Percentiles rank a stretch among this genome's conserved stretches.
These are phyloP conservation scores for Morus bassanus DNA, from an alignment of 2,797 vertebrate species.

Conservation along the genomic window DNA sequence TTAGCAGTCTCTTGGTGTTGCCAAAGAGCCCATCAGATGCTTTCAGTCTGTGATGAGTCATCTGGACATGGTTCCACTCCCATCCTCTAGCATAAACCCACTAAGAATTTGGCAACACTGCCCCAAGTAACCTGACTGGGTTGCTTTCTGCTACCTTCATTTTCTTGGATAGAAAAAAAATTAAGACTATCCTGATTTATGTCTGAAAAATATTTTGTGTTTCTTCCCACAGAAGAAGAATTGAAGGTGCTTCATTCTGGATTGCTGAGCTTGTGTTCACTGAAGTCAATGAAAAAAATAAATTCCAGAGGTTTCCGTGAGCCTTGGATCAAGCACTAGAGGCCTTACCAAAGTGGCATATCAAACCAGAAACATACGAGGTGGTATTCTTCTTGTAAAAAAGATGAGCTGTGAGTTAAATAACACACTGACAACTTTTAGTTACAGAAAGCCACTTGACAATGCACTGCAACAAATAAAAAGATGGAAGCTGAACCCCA, in stretches of 20 bases:
- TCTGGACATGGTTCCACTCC: not conserved
- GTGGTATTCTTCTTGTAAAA: not conserved
- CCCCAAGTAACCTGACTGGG: not conserved
- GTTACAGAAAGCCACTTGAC: not conserved
- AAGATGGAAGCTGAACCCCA: not conserved
- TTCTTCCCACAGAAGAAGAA: not conserved
- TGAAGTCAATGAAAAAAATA: not conserved
- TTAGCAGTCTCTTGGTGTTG: not conserved
- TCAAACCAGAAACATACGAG: not conserved
- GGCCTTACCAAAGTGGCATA: not conserved
- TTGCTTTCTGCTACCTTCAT: not conserved
- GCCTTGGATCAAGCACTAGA: not conserved
- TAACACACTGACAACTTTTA: not conserved
- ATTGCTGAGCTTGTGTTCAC: not conserved
- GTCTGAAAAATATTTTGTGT: not conserved
- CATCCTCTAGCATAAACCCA: not conserved
- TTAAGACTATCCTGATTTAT: not conserved
- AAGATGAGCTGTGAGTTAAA: not conserved
- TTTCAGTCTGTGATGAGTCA: not conserved
- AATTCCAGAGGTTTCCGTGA: not conserved
- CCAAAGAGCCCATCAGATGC: not conserved
- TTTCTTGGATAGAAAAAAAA: not conserved
- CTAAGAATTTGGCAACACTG: not conserved
- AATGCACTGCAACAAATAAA: not conserved
- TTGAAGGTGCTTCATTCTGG: not conserved